phyloP scores from a whole-genome alignment of 2,113 vertebrate genomes.

The Vicugna pacos region DNA sequence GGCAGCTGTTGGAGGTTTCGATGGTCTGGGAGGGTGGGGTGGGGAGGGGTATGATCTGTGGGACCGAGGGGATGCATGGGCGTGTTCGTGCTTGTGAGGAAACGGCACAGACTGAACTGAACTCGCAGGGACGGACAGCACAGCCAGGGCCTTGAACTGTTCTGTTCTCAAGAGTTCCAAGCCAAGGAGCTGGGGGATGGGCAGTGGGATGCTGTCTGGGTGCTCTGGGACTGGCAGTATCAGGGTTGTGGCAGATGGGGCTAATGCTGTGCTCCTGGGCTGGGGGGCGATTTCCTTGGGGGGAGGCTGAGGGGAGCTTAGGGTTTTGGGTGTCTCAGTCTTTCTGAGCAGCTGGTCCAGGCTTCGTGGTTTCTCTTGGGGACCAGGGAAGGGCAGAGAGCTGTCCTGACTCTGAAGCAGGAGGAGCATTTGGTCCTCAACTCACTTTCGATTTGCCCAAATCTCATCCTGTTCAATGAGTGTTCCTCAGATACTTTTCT shows the following conservation, averaged over 20 bases:
- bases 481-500: constrained; percentile 81
- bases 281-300: not conserved
- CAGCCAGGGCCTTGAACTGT: not conserved
- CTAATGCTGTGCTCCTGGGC: not conserved
- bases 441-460: constrained; percentile 83
- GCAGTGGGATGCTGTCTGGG: too few relatives aligned
- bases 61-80: not conserved
- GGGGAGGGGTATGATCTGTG: not conserved
- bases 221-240: not conserved
- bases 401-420: not conserved
- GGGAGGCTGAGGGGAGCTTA: not conserved
- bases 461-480: constrained; percentile 84
- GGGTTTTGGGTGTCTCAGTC: not conserved
- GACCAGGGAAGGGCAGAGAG: not conserved
- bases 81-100: accelerated
- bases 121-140: not conserved
- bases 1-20: constrained; percentile 27
- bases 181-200: not conserved
- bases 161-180: accelerated
- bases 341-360: not conserved
- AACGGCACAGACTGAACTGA: not conserved
- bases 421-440: not conserved
- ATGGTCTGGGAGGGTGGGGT: not conserved
- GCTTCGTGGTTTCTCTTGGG: not conserved
- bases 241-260: too few relatives aligned